Conservation (phyloP, 1,140 invertebrate species). For the Dreissena polymorpha region DNA sequence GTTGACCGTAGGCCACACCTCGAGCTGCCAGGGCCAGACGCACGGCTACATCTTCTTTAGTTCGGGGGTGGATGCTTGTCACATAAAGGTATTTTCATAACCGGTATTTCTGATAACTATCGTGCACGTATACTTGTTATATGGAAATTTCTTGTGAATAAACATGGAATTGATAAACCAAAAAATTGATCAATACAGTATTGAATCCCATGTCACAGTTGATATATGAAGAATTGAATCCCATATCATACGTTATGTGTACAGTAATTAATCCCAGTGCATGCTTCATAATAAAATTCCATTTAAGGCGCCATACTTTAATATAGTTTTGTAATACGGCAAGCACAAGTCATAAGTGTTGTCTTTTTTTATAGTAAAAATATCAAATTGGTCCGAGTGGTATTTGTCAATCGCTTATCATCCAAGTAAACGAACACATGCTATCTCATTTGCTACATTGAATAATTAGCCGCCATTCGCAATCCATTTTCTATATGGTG, state of each 20-base stretch:
- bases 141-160: background rate
- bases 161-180: background rate
- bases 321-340: no score
- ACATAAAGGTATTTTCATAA: no score
- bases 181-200: no score
- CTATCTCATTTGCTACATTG: no score
- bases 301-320: no score
- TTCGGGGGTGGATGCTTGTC: constrained; percentile 66
- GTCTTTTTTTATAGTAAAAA: background rate
- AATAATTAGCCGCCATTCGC: background rate
- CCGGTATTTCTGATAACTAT: background rate
- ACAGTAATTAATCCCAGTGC: no score
- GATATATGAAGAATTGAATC: no score
- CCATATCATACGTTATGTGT: no score
- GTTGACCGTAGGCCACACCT: constrained; percentile 58
- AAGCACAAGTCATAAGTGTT: no score
- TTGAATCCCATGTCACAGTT: no score
- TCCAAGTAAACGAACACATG: background rate
- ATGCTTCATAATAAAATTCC: no score
- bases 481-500: background rate
- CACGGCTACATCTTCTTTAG: constrained; percentile 67
- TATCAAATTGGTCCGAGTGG: background rate
- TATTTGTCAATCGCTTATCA: background rate
- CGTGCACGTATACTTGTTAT: background rate
- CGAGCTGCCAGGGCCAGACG: constrained; percentile 56